A percentile compares a stretch with the other conserved stretches of the same genome.
Evolutionary conservation across 2,113 vertebrate genomes (phyloP).

Genomic region (Mus pahari): DNA sequence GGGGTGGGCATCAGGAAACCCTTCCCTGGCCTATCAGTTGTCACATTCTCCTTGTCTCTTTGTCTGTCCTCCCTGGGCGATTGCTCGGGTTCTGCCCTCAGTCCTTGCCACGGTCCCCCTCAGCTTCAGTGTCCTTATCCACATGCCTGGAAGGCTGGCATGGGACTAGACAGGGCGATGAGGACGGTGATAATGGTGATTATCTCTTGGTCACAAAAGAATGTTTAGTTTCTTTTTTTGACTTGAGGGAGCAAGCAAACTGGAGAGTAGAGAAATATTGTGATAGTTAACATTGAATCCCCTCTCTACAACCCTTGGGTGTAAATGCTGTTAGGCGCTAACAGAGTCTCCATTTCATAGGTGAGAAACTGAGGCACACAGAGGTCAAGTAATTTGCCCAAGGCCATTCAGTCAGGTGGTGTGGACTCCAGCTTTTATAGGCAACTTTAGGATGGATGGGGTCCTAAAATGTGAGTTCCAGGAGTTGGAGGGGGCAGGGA

Average conservation of each 20-base stretch:
- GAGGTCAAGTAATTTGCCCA: background rate
- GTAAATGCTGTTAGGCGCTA: background rate
- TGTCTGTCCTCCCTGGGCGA: no score
- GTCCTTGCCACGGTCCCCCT: background rate
- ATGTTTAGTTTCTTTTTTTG: background rate
- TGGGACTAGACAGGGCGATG: background rate
- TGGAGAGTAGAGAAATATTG: background rate
- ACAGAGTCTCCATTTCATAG: background rate
- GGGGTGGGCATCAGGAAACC: background rate
- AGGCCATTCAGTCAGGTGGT: background rate
- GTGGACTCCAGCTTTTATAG: background rate
- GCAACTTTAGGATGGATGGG: background rate
- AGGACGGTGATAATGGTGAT: background rate
- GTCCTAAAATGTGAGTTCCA: background rate
- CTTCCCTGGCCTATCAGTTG: background rate
- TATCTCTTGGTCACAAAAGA: background rate
- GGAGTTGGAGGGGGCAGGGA: background rate
- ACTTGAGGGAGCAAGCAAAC: background rate
- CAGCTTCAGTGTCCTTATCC: background rate
- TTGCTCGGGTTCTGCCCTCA: background rate
- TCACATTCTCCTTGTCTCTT: background rate
- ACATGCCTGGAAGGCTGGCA: background rate
- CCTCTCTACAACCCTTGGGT: background rate
- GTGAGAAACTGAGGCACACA: constrained; percentile 15
- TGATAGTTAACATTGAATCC: background rate